Evolutionary conservation across 2,797 vertebrate species (phyloP), one percentile per base, ranked within the genome.

Genomic region (Mus spretus): DNA sequence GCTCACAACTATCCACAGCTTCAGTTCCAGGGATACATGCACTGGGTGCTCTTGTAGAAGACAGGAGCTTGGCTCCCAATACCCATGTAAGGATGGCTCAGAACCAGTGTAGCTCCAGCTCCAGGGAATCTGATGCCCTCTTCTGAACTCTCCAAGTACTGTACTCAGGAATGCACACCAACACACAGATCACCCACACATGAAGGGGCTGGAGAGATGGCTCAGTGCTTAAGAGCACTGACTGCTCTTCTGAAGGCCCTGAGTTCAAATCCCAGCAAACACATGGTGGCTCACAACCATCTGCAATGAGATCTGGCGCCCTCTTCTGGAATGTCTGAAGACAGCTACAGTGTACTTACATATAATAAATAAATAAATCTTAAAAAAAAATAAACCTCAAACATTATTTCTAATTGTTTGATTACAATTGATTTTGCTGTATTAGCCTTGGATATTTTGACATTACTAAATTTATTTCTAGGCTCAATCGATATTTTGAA

Each of bases 371-470:
- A 44, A 44, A 44, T 44, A 44, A 44, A 44, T 44, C 5, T 44
- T 44, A 44, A 44, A 44, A 86, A 86, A 86, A 85, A 85, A 85
- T 85, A 70, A n/a, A 70, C 70, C 83, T 67, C 40, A 85, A 85
- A 34, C 20, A 8, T 65, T 78, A 70, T 92, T 90, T 96, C 34
- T n/a, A 67, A 31, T 84, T 67, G 26, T 92, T 93, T 59, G 47
- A 19, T 80, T 86, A 89, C 11, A 44, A 34, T 57, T 92, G 13
- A 78, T 63, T 82, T 86, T 92, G 50, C 17, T 24, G 91, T 93
- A 40, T 92, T 82, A 89, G 81, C 44, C 4, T 61, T 78, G n/a
- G 15, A 63, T 40, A 20, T 87, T 72, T 72, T 87, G 67, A 55
- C 50, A 72, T 87, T 55, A 55, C 3, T 88, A 95, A 89, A 59